Base-by-base conservation (phyloP, 2,113 vertebrate species). In the Istiophorus platypterus region DNA sequence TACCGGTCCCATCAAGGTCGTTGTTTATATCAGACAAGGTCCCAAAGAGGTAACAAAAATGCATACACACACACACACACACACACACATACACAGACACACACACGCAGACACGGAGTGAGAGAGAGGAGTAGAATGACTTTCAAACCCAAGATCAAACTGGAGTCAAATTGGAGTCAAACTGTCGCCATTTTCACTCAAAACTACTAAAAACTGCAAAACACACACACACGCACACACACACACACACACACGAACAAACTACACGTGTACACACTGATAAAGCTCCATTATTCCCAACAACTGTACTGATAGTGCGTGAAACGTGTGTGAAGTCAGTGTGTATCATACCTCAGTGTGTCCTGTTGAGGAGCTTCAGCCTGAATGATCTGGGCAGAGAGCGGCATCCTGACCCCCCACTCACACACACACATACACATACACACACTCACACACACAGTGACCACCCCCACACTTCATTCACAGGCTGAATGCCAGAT, bases 401-500 rank as follows among this genome's bases (percentile, higher is more conserved):
- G 52, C 41, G 4, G 64, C 77, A 63, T 42, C 71, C 73, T 17
- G 79, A 85, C 81, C 90, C 82, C 88, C 88, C 90, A 84, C 74
- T 69, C 79, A 66, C 45, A 24, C 51, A 42, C 64, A 66, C 54
- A 63, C 45, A 64, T 62, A 63, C 51, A 66, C 52, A 22, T 15
- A 61, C 31, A 61, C 63, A 31, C 61, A 20, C 49, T 22, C 49
- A 22, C 17, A 51, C 17, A 20, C 29, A 64, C 57, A 22, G 31
- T 39, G 37, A 39, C 37, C 31, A 64, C 51, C 51, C 56, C 78
- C 57, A 39, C 66, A 3, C 29, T 24, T 49, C 72, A 86, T 80
- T 82, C 80, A 88, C 67, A 29, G 62, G 18, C 62, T 88, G 82
- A 91, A 86, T 86, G 81, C 89, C 86, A 92, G 81, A 82, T 89